These are phyloP conservation scores for Dorcus parallelipipedus DNA, from an alignment of 2,888 invertebrate species.

Conservation along the genomic window DNA sequence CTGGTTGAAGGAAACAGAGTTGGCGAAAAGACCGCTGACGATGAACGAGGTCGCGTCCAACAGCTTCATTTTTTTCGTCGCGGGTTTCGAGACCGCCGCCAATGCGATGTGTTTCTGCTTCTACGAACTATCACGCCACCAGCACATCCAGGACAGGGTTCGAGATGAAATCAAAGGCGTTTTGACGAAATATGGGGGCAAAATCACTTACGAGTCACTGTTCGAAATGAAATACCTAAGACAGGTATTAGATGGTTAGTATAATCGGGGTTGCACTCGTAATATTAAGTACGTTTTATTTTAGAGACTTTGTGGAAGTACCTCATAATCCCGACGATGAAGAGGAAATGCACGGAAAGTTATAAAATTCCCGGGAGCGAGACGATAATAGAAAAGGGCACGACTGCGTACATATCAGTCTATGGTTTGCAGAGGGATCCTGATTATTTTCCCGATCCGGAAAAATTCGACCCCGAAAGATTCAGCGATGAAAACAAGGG, in stretches of 20 bases:
- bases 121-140: constrained; percentile 52
- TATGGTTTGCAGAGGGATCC: constrained; percentile 32
- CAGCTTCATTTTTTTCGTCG: constrained; percentile 57
- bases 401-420: constrained; percentile 35
- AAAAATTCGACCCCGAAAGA: constrained; percentile 34
- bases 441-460: constrained; percentile 34
- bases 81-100: constrained; percentile 61
- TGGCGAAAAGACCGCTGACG: constrained; percentile 20
- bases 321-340: constrained; percentile 34
- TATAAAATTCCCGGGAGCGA: constrained; percentile 38
- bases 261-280: neutral
- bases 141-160: constrained; percentile 46
- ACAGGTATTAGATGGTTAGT: constrained; percentile 21
- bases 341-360: constrained; percentile 21
- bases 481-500: constrained; percentile 27
- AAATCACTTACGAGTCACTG: constrained; percentile 45
- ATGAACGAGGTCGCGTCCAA: constrained; percentile 48
- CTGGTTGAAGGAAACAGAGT: too few relatives aligned
- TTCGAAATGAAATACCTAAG: constrained; percentile 50
- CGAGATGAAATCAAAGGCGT: constrained; percentile 42
- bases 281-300: constrained; percentile 7
- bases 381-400: constrained; percentile 38
- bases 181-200: constrained; percentile 36
- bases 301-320: constrained; percentile 44
- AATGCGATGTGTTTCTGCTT: constrained; percentile 55